phyloP scores from a whole-genome alignment of 2,888 invertebrate genomes.

The Tetragonula carbonaria region DNA sequence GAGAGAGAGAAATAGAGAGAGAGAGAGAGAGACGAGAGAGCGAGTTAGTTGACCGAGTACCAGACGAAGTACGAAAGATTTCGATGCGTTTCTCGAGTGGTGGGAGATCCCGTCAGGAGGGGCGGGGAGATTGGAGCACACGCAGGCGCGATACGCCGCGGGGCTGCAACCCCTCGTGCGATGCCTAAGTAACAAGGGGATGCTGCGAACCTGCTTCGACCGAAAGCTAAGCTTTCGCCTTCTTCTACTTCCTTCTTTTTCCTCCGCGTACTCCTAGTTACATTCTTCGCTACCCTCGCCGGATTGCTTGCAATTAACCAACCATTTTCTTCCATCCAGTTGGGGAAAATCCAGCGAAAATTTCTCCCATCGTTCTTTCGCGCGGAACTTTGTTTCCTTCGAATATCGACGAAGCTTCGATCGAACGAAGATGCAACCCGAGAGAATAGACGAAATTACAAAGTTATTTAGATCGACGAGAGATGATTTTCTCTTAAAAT shows the following conservation, averaged over 20 bases:
- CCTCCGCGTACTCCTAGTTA: constrained; percentile 9
- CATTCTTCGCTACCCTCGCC: constrained; percentile 7
- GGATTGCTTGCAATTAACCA: constrained; percentile 15
- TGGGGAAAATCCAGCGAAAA: background rate
- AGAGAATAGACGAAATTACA: background rate
- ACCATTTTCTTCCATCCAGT: background rate
- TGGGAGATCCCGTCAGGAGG: constrained; percentile 30
- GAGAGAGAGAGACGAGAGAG: constrained; percentile 35
- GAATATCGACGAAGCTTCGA: background rate
- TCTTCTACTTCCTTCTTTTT: constrained; percentile 46
- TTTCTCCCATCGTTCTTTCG: background rate
- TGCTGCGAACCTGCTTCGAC: constrained; percentile 75
- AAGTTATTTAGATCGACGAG: no score
- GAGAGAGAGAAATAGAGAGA: constrained; percentile 26
- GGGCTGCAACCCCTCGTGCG: constrained; percentile 62
- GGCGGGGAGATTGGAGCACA: constrained; percentile 43
- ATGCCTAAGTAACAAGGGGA: constrained; percentile 68
- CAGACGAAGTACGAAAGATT: constrained; percentile 63
- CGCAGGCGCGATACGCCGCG: constrained; percentile 64
- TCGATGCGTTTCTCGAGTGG: constrained; percentile 50
- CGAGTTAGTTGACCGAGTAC: constrained; percentile 59
- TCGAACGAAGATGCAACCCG: no score
- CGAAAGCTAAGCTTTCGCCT: constrained; percentile 60
- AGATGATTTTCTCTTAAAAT: background rate
- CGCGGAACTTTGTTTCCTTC: background rate